Evolutionary conservation across 2,113 vertebrate genomes (phyloP), one percentile per base, ranked within the genome.

Genomic region (Apteryx owenii): DNA sequence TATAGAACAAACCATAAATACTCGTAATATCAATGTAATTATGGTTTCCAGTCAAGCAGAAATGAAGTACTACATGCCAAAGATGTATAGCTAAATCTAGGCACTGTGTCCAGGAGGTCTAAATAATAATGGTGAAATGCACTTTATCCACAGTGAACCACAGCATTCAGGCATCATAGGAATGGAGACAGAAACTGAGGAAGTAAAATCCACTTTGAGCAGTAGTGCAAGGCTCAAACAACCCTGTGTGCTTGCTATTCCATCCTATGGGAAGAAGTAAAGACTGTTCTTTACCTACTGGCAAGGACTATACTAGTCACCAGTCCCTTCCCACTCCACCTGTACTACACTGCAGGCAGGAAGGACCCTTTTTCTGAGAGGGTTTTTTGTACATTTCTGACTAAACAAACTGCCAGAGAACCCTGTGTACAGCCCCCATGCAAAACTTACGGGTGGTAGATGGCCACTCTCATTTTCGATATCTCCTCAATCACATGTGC

Each of bases 391-490:
- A 69, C 28, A 22, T 82, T 85, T 95, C 42, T 82, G 31, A 51
- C 31, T 60, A 44, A 48, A 38, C 31, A 25, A 36, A 20, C 46
- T 72, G 33, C 58, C 65, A 65, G n/a, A 94, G n/a, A 90, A 73
- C 51, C 17, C 18, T 69, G 3, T 25, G 40, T 50, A 17, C 12
- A 75, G 7, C 33, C 7, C 8, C 13, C 6, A 0, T 0, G 14
- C 54, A 56, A 71, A 77, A 42, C 9, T 4, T 23, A 31, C 1
- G 2, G 19, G 10, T 0, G 0, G 18, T 48, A 38, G 36, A 38
- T 38, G 36, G 36, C 36, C 36, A 38, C 19, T 18, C 10, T 79
- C 65, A 12, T 71, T 75, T 81, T 78, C 23, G 25, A 12, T 68
- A 5, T 42, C 26, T 40, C 48, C 25, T 71, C 69, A 51, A 4